phyloP scores from a whole-genome alignment of 2,888 invertebrate species.

The Prosopocoilus inquinatus region DNA sequence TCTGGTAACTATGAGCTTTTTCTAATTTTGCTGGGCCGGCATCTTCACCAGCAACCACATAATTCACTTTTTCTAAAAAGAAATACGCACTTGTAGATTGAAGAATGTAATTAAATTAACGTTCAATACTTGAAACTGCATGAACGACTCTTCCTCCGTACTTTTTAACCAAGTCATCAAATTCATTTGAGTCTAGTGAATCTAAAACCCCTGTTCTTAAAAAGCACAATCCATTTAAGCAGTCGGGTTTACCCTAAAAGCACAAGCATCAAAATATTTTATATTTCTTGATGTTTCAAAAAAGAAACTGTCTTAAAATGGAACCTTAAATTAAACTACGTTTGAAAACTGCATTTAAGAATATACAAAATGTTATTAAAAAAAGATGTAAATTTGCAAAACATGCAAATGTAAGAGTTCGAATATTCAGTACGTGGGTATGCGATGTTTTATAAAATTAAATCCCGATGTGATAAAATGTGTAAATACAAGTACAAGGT shows the following conservation, averaged over 20 bases:
- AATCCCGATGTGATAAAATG: too few species aligned
- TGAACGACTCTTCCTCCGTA: slow-evolving; percentile 79
- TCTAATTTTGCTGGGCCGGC: slow-evolving; percentile 81
- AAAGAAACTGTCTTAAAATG: not conserved
- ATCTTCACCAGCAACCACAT: slow-evolving; percentile 81
- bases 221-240: slow-evolving; percentile 69
- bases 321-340: too few species aligned
- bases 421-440: too few species aligned
- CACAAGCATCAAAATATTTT: slow-evolving; percentile 14
- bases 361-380: too few species aligned
- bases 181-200: slow-evolving; percentile 81
- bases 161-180: slow-evolving; percentile 67
- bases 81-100: not conserved
- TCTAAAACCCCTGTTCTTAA: slow-evolving; percentile 85
- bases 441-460: too few species aligned
- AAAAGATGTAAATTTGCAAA: too few species aligned
- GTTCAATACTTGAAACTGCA: slow-evolving; percentile 62
- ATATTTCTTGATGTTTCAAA: not conserved
- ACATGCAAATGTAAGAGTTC: too few species aligned
- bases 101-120: not conserved
- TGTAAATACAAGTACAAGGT: too few species aligned
- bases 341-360: too few species aligned
- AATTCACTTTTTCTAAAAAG: slow-evolving; percentile 58
- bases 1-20: slow-evolving; percentile 69
- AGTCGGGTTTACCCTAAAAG: slow-evolving; percentile 66